Conservation (phyloP, 2,797 vertebrate species). For the Arctocebus calabarensis region DNA sequence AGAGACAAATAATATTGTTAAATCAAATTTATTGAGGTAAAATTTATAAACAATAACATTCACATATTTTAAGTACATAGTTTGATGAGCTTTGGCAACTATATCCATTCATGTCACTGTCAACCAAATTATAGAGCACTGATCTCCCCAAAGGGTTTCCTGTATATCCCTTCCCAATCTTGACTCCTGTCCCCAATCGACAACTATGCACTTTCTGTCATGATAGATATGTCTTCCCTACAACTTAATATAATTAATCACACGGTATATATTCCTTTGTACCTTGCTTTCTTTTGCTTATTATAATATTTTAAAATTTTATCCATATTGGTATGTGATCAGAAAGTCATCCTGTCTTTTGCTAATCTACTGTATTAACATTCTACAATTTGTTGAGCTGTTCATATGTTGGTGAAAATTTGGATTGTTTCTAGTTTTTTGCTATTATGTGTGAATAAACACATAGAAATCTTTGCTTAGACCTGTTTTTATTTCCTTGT, state of each 20-base stretch:
- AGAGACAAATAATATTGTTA: conserved; percentile 8
- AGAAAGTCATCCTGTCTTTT: not conserved
- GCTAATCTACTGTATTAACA: not conserved
- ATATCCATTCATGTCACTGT: not conserved
- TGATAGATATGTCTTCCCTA: not conserved
- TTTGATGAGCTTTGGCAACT: not conserved
- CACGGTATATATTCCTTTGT: not conserved
- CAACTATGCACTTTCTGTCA: not conserved
- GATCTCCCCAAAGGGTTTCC: not conserved
- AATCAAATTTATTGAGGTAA: not conserved
- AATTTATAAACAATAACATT: not conserved
- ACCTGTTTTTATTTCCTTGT: not conserved
- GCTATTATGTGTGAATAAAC: not conserved
- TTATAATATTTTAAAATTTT: not conserved
- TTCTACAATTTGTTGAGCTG: not conserved
- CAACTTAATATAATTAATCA: not conserved
- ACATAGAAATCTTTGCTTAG: not conserved
- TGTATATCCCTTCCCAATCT: not conserved
- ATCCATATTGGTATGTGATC: not conserved
- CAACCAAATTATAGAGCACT: not conserved
- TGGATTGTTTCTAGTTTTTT: not conserved
- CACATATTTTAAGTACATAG: not conserved
- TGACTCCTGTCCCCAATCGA: not conserved
- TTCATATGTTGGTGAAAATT: not conserved
- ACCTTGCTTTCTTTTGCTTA: not conserved